Evolutionary conservation across 2,113 vertebrate genomes (phyloP).

Genomic region (Mobula hypostoma): DNA sequence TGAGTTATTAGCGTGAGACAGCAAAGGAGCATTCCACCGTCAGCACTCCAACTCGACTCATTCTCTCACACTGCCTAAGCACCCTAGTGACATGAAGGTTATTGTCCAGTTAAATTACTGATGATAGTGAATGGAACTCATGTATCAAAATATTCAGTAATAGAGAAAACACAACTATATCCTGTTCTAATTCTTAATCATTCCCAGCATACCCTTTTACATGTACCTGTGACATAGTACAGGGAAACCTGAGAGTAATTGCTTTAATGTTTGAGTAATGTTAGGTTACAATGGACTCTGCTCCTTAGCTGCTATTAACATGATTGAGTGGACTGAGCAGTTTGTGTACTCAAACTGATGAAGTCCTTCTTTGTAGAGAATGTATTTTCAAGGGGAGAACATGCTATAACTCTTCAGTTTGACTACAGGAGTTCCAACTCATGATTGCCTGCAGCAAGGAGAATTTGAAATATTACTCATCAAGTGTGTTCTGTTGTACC

Average conservation of each 20-base stretch:
- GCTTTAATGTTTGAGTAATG: background rate
- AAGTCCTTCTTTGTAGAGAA: background rate
- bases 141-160: background rate
- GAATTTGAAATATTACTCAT: background rate
- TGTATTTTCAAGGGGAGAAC: background rate
- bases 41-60: background rate
- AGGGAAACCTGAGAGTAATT: background rate
- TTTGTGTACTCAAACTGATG: background rate
- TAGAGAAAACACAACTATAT: too few relatives aligned
- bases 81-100: too few relatives aligned
- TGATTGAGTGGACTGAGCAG: background rate
- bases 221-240: too few relatives aligned
- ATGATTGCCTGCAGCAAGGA: background rate
- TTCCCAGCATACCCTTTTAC: too few relatives aligned
- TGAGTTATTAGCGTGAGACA: background rate
- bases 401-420: background rate
- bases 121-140: background rate
- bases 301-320: background rate
- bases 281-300: background rate
- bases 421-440: background rate
- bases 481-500: background rate
- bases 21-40: background rate
- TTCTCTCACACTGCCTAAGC: background rate
- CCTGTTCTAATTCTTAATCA: too few relatives aligned
- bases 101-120: background rate